A percentile compares a stretch with the other conserved stretches of the same genome.
Evolutionary conservation across 1,140 invertebrate genomes (phyloP).

Genomic region (Rhynchophorus ferrugineus): DNA sequence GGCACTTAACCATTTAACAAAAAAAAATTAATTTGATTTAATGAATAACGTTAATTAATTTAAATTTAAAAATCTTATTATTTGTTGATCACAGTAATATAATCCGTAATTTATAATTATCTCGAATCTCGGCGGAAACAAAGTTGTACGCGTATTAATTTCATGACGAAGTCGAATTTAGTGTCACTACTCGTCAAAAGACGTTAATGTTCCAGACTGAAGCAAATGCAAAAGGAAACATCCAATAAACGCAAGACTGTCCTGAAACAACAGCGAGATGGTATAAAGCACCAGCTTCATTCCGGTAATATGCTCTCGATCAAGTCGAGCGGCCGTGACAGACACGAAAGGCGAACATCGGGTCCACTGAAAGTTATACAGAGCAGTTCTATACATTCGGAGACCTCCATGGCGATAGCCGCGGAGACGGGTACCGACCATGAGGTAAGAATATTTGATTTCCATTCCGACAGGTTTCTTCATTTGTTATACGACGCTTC

Average conservation of each 20-base stretch:
- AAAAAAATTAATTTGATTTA: no score
- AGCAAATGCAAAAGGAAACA: slow-evolving; percentile 38
- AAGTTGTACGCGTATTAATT: no score
- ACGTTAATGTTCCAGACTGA: slow-evolving; percentile 33
- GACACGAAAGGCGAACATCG: slow-evolving; percentile 15
- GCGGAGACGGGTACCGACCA: slow-evolving; percentile 1
- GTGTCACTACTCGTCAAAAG: no score
- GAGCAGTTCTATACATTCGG: slow-evolving; percentile 1
- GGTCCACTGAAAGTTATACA: slow-evolving; percentile 35
- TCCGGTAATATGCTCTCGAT: slow-evolving; percentile 28
- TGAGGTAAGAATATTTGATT: slow-evolving; percentile 1
- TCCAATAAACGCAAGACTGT: slow-evolving; percentile 35
- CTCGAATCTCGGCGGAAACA: no score
- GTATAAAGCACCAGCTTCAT: slow-evolving; percentile 35
- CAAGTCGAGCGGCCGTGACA: slow-evolving; percentile 10
- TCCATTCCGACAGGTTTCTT: not conserved
- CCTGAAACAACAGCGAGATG: slow-evolving; percentile 34
- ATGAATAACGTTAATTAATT: no score
- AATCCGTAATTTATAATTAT: no score
- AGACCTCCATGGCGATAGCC: slow-evolving; percentile 1
- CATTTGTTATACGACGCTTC: not conserved
- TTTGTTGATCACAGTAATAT: no score
- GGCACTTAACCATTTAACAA: no score
- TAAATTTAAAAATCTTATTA: no score
- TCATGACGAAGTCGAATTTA: no score